Conservation (phyloP, 53 echinoderm and acorn worm species). For the Echinometra lucunter region DNA sequence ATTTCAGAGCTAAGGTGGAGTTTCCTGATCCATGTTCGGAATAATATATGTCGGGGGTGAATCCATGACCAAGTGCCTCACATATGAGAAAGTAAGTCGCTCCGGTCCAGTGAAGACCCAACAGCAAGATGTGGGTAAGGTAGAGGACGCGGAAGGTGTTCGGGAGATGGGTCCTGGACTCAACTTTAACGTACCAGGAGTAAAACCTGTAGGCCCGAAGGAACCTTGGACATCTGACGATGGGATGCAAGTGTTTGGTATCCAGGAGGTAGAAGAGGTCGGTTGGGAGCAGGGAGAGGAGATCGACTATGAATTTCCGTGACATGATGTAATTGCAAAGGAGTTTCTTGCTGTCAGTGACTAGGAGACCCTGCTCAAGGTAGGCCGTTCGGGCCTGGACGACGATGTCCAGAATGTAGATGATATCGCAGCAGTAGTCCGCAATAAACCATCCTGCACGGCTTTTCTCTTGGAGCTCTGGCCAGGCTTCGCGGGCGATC, state of each 20-base stretch:
- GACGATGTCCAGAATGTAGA: constrained; percentile 85
- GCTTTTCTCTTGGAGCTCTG: constrained; percentile 77
- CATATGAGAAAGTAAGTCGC: constrained; percentile 85
- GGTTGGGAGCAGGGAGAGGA: constrained; percentile 80
- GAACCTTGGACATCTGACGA: constrained; percentile 82
- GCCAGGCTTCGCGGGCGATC: constrained; percentile 95
- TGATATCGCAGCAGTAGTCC: constrained; percentile 90
- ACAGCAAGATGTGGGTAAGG: constrained; percentile 80
- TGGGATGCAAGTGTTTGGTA: constrained; percentile 39
- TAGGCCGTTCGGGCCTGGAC: constrained; percentile 88
- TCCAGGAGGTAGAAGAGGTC: constrained; percentile 86
- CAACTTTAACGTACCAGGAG: constrained; percentile 80
- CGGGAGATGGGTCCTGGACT: constrained; percentile 79
- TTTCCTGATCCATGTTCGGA: constrained; percentile 68
- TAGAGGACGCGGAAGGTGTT: constrained; percentile 82
- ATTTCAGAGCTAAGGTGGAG: constrained; percentile 77
- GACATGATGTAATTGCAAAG: constrained; percentile 78
- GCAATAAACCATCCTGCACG: constrained; percentile 82
- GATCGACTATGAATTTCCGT: constrained; percentile 73
- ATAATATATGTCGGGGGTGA: constrained; percentile 81
- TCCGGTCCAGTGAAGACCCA: constrained; percentile 93
- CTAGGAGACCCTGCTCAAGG: constrained; percentile 86
- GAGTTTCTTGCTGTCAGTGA: constrained; percentile 75
- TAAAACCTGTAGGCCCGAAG: constrained; percentile 78
- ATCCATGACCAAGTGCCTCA: constrained; percentile 56